Base-by-base conservation (phyloP, 2,888 invertebrate genomes). In the Scelioninae gen. 1 region DNA sequence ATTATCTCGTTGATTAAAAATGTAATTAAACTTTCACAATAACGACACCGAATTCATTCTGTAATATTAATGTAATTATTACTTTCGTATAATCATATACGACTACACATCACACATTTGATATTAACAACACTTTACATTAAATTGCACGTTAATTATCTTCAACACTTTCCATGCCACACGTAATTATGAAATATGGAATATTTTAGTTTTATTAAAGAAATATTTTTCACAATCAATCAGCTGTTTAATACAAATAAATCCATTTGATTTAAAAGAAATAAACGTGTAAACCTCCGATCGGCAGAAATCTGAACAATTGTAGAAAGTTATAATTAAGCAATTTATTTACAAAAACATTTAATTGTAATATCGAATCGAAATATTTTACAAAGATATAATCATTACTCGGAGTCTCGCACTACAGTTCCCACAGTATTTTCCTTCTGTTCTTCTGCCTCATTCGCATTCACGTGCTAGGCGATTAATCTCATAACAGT, bases 401-500 rank as follows among this genome's bases (percentile, higher is more conserved):
- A 81, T 80, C 68, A 68, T 74, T 65, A 58, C 38, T 38, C 31
- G 45, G 63, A 51, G 53, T 51, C 23, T 23, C 77, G 63, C 40
- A 23, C 55, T 58, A 68, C 77, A 53, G 78, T 78, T 77, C 82
- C 74, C 77, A 74, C 71, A 82, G 77, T 77, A 63, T 77, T 74
- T 82, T 77, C 71, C 68, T 77, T 74, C 66, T 69, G 77, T 78
- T 78, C 77, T 62, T 68, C 66, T 68, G 66, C 56, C 38, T 68
- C 77, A 76, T 76, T 87, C 85, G 85, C 85, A 88, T 88, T 85
- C 88, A 74, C 72, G 71, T 68, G 83, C 83, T 69, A 83, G 77
- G 71, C 87, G 88, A 88, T 88, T 88, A 87, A 87, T 88, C 87
- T 88, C 82, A 74, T 84, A 87, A 87, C 87, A 83, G 87, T 85